Conservation (phyloP, 2,797 vertebrate genomes). For the Fistularia tabacaria region DNA sequence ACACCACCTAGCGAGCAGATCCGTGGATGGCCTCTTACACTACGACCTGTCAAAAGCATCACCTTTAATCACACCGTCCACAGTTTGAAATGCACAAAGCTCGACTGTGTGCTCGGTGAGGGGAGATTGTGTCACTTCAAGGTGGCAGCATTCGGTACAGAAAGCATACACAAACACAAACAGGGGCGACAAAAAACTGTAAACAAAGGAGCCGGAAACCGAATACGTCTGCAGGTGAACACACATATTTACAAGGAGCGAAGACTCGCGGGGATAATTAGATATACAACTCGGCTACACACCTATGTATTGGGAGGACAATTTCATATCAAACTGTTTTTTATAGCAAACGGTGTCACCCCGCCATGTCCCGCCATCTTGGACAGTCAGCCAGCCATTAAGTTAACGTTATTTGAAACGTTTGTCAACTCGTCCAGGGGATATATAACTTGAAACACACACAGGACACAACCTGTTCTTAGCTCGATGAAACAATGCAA, state of each 20-base stretch:
- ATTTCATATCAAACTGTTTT: too few relatives aligned
- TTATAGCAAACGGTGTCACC: constrained; percentile 64
- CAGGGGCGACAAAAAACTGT: constrained; percentile 37
- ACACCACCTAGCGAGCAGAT: constrained; percentile 65
- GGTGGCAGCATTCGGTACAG: constrained; percentile 1
- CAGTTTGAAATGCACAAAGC: background rate
- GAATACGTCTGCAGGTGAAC: constrained; percentile 9
- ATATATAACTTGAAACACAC: constrained; percentile 3
- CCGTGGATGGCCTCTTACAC: constrained; percentile 11
- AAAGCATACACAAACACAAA: constrained; percentile 6
- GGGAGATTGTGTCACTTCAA: constrained; percentile 7
- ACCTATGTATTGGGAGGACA: too few relatives aligned
- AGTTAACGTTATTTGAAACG: constrained; percentile 57
- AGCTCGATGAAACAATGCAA: background rate
- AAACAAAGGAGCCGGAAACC: constrained; percentile 57
- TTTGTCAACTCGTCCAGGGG: constrained; percentile 43
- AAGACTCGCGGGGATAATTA: too few relatives aligned
- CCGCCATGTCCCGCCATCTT: constrained; percentile 95
- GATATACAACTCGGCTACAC: too few relatives aligned
- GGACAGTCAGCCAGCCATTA: constrained; percentile 81
- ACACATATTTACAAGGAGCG: constrained; percentile 2
- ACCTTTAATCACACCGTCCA: constrained; percentile 12
- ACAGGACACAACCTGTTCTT: background rate
- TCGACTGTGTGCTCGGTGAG: constrained; percentile 8
- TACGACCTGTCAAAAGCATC: constrained; percentile 40